Evolutionary conservation across 2,888 invertebrate genomes (phyloP), one percentile per base, ranked within the genome.

Genomic region (Plagodis pulveraria): DNA sequence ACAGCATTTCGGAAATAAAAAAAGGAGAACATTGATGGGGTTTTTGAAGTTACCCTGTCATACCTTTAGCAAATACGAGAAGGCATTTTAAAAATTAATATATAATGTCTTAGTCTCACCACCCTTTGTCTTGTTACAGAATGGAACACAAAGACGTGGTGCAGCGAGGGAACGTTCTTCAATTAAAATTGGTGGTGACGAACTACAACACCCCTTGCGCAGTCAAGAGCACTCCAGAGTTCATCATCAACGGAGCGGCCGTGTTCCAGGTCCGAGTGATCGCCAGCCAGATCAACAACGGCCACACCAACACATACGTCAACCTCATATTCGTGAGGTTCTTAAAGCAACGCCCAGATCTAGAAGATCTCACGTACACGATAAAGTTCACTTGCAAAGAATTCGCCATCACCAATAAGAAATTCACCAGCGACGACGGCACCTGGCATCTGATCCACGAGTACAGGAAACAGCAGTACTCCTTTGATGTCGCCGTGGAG

Each of bases 391-490:
- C 72, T 0, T 78, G 82, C 65, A 58, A 52, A 5, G 77, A 76
- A 36, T 65, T 83, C 5, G 61, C 63, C 5, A 71, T 83, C 0
- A 10, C 12, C 0, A 63, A 70, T 46, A 80, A 80, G 52, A 58
- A 33, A 5, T 82, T 83, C 54, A 71, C 67, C 0, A 76, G 74
- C 44, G 81, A 83, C 51, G 80, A 83, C 49, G 82, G 78, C 6
- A 79, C 73, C 22, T 83, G 81, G 81, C 82, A 79, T 51, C 54
- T 83, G 7, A 66, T 83, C 5, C 58, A 71, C 44, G 80, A 83
- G 50, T 72, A 73, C 50, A 77, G 70, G 50, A 74, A 65, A 10
- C 76, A 40, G 40, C 8, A 10, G 10, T 40, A 10, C 40, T 66
- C 68, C 0, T 75, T 83, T 57, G 76, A 80, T 48, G 64, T 81